Evolutionary conservation across 2,888 invertebrate species (phyloP), one percentile per base, ranked within the genome.

Genomic region (Torymus texanus): DNA sequence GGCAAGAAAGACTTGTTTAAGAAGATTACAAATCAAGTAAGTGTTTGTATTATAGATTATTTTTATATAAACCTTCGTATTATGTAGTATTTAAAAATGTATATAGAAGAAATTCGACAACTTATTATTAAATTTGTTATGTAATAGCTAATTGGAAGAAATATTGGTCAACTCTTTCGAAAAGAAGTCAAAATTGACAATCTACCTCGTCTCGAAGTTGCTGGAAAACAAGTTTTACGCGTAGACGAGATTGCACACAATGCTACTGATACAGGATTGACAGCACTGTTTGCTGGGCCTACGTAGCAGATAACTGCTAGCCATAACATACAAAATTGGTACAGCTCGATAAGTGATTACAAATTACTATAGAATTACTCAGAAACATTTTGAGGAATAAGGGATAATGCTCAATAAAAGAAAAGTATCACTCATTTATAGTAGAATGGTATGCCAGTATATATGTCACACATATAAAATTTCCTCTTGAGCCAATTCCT

Each of bases 1-100:
- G 95, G 95, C 85, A 97, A 97, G 89, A 96, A 97, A 84, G 97
- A 98, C 88, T 92, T 96, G 70, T 97, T 97, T 91, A 97, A 95
- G 91, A 97, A 97, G 91, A 94, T 96, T 84, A 96, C 97, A 11
- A 93, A 94, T 81, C 94, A 94, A 91, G 95, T 95, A 90, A 90
- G 24, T 61, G 41, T 16, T 13, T 55, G 4, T 24, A 53, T 24
- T 53, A 18, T 16, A 2, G 12, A 66, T 18, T 18, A 18, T 53
- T 29, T 67, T 62, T 10, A 53, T 24, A 62, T 67, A 55, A 29
- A 29, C 13, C 50, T 16, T 13, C 24, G 3, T 24, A 66, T 24
- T 53, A 16, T 16, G 11, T 4, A 66, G 16, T 8, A 16, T 53
- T 29, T 67, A 66, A 8, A 51, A 24, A 61, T 67, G 53, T 72